Percentiles rank a stretch among this genome's conserved stretches.
These are phyloP conservation scores for Lepus europaeus DNA, from an alignment of 2,113 vertebrate genomes.

Conservation along the genomic window DNA sequence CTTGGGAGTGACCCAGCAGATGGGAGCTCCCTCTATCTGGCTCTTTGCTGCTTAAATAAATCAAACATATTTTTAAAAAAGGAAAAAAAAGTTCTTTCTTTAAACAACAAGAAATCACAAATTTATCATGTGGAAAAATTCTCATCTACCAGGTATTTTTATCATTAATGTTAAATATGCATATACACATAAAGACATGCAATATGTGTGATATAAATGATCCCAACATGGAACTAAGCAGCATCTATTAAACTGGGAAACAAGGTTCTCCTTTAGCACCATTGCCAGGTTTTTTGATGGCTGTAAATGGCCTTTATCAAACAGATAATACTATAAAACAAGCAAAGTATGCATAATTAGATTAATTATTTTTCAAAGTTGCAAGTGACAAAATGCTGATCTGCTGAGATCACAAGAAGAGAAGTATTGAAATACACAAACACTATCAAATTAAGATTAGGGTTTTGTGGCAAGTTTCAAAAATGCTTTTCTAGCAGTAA, in stretches of 20 bases:
- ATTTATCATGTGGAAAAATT: not conserved
- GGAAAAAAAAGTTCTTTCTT: too few species aligned
- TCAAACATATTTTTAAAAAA: too few species aligned
- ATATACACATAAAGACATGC: not conserved
- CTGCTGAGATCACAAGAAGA: not conserved
- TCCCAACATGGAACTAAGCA: not conserved
- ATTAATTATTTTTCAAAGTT: constrained; percentile 60
- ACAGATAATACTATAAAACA: constrained; percentile 1
- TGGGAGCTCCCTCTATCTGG: too few species aligned
- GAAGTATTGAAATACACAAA: constrained; percentile 52
- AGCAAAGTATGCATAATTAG: not conserved
- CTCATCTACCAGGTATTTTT: not conserved
- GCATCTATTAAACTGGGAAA: not conserved
- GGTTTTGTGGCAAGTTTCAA: constrained; percentile 19
- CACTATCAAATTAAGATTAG: constrained; percentile 1
- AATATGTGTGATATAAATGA: not conserved
- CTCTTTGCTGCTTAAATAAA: too few species aligned
- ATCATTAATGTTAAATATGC: not conserved
- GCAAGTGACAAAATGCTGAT: constrained; percentile 8
- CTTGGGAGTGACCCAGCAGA: too few species aligned
- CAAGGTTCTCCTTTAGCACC: not conserved
- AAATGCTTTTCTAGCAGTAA: not conserved
- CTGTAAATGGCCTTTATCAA: not conserved
- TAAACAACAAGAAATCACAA: constrained; percentile 16
- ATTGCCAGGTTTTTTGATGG: not conserved